Base-by-base conservation (phyloP, 2,888 invertebrate genomes). In the Phyllotreta striolata region DNA sequence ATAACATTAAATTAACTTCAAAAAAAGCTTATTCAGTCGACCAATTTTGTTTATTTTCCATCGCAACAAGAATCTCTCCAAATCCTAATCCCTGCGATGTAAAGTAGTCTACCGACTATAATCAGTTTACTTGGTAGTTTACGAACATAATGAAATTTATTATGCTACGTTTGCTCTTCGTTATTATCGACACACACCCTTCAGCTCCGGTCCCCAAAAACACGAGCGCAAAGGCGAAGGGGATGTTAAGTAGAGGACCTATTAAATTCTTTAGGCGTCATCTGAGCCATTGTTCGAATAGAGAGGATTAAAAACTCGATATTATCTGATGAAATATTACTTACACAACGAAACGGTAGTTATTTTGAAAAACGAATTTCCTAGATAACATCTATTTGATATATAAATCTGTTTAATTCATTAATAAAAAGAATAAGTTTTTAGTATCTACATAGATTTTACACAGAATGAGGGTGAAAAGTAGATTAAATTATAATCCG, bases 211-310 rank as follows among this genome's bases (percentile, higher is more conserved):
- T 62, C 64, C 61, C 58, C 57, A 49, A 60, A 55, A 60, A 46
- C 47, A 56, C 57, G 64, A 57, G 57, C 38, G 57, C 61, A 64
- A 64, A 56, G 35, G 39, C 56, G 38, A 61, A 52, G 64, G 64
- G 64, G 58, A 57, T 54, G 62, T 58, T 65, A 56, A 54, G 59
- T 46, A 59, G 58, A 59, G 54, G 41, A 58, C 64, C 61, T 65
- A 65, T 65, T 65, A 65, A 61, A 65, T 62, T 65, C 57, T 62
- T 65, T 49, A 65, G 43, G 64, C 64, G 64, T 65, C 64, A 65
- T 57, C 52, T 46, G 62, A 44, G 35, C 62, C 47, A 54, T 65
- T 65, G 64, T 65, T 58, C 46, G 34, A 9, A 14, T 35, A 12
- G 38, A 60, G 43, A 60, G 60, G 52, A 60, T 59, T 51, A 59